Percentiles rank a stretch among this genome's conserved stretches.
Conservation (phyloP, 2,888 invertebrate species). For the Sarcophaga rosellei region DNA sequence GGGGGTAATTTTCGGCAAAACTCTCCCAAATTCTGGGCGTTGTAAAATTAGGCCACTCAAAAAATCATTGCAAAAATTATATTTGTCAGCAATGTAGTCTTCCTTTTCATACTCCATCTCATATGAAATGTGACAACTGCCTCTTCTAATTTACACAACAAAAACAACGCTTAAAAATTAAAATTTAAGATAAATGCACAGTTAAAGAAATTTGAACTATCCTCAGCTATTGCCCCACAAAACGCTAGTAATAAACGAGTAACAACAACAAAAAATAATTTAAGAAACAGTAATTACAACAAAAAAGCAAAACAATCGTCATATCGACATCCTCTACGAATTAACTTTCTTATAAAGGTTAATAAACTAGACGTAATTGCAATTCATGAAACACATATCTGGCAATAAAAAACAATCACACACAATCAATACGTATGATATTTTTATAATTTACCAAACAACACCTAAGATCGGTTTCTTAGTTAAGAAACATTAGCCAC, state of each 20-base stretch:
- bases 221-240: no score
- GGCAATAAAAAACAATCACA: neutral
- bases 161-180: neutral
- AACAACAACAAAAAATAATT: no score
- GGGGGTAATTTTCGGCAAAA: neutral
- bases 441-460: neutral
- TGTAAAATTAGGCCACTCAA: conserved; percentile 2
- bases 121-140: neutral
- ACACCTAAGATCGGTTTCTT: neutral
- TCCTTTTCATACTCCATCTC: no score
- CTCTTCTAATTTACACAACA: no score
- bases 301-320: no score
- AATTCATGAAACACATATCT: no score
- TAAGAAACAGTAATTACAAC: no score
- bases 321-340: no score
- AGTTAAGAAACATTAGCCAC: neutral
- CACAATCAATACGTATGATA: conserved; percentile 8
- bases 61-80: conserved; percentile 5
- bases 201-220: no score
- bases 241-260: no score
- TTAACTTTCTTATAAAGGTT: no score
- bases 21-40: neutral
- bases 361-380: neutral
- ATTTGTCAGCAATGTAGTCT: neutral
- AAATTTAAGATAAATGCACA: neutral